A percentile compares a stretch with the other conserved stretches of the same genome.
Conservation (phyloP, 2,888 invertebrate species). For the Sisyra terminalis region DNA sequence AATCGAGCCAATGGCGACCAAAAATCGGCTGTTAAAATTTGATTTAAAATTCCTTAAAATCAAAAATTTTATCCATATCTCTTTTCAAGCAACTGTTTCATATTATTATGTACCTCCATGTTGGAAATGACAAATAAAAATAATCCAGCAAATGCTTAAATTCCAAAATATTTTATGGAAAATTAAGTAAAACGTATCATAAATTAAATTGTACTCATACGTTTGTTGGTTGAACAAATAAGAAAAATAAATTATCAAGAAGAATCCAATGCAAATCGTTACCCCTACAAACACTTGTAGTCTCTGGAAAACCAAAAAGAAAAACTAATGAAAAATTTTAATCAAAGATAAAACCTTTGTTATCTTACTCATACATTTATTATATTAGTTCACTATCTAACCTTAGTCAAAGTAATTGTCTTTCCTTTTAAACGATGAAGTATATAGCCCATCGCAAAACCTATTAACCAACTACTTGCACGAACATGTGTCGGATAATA, state of each 20-base stretch:
- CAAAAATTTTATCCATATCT: not conserved
- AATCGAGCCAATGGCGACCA: constrained; percentile 35
- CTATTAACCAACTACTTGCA: constrained; percentile 15
- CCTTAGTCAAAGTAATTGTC: too few species aligned
- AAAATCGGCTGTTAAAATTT: constrained; percentile 30
- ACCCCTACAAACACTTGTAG: not conserved
- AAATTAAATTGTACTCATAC: constrained; percentile 9
- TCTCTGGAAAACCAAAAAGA: not conserved
- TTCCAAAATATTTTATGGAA: constrained; percentile 13
- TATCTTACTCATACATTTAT: not conserved
- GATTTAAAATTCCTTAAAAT: constrained; percentile 30
- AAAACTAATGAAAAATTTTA: not conserved
- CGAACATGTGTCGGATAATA: constrained; percentile 16
- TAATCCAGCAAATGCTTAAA: constrained; percentile 13
- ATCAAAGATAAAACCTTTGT: not conserved
- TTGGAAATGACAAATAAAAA: constrained; percentile 12
- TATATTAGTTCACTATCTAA: too few species aligned
- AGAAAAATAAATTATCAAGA: not conserved
- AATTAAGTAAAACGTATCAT: constrained; percentile 12
- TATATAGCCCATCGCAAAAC: constrained; percentile 14
- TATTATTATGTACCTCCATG: constrained; percentile 1
- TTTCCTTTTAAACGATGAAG: constrained; percentile 11
- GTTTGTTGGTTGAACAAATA: constrained; percentile 4
- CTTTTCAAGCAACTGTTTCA: not conserved
- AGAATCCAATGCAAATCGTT: not conserved